Evolutionary conservation across 2,888 invertebrate genomes (phyloP).

Genomic region (Odontothrips loti): DNA sequence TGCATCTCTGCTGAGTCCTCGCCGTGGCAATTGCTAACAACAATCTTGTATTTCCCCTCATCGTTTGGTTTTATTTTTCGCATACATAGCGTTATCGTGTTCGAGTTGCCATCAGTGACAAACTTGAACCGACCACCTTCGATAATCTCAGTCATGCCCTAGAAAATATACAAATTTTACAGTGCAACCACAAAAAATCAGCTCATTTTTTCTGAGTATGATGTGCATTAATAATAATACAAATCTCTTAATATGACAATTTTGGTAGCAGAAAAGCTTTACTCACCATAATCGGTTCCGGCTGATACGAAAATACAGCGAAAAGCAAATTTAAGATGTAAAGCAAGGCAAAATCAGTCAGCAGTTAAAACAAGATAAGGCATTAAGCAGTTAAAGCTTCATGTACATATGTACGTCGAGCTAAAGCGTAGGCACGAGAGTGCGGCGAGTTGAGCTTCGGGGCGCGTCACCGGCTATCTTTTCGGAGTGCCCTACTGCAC

Average conservation of each 20-base stretch:
- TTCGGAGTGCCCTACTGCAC: not conserved
- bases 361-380: no score
- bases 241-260: not conserved
- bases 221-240: not conserved
- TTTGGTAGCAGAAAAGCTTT: not conserved
- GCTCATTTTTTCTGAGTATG: not conserved
- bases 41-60: slow-evolving; percentile 92
- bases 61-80: slow-evolving; percentile 94
- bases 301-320: not conserved
- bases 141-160: slow-evolving; percentile 84
- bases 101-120: slow-evolving; percentile 89
- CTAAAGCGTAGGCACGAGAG: no score
- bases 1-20: slow-evolving; percentile 95
- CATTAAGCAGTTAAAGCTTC: no score
- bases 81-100: slow-evolving; percentile 89
- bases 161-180: slow-evolving; percentile 32
- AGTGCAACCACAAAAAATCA: slow-evolving; percentile 28
- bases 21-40: slow-evolving; percentile 89
- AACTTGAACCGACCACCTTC: slow-evolving; percentile 95
- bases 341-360: not conserved
- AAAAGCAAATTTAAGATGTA: not conserved
- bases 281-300: slow-evolving; percentile 9
- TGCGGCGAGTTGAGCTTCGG: no score
- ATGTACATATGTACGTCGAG: no score
- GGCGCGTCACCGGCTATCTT: no score